phyloP scores from a whole-genome alignment of 1,140 invertebrate genomes.

The Trichogramma pretiosum region DNA sequence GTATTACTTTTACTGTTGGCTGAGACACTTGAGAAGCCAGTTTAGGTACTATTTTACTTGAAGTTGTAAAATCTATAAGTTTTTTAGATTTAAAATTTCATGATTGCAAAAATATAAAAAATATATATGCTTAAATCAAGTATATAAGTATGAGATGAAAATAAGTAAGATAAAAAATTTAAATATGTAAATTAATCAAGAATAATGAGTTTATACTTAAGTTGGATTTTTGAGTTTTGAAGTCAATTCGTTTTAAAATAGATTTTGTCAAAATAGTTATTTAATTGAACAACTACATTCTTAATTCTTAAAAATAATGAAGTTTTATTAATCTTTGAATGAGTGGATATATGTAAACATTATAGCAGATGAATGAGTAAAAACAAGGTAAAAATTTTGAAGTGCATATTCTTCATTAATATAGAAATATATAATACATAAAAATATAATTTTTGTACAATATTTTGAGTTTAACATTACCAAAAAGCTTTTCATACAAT shows the following conservation, averaged over 20 bases:
- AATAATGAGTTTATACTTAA: no score
- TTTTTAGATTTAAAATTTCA: conserved; percentile 26
- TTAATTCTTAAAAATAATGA: no score
- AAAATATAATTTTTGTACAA: conserved; percentile 6
- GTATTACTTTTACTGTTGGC: conserved; percentile 33
- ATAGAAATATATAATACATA: conserved; percentile 2
- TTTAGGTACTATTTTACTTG: conserved; percentile 17
- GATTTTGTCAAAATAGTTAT: conserved; percentile 13
- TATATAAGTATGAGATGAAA: no score
- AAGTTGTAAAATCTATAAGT: conserved; percentile 34
- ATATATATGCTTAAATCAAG: not conserved
- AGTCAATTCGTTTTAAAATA: no score
- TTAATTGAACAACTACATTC: no score
- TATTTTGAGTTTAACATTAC: not conserved
- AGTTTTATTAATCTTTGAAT: no score
- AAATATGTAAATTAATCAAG: no score
- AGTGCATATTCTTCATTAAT: conserved; percentile 1
- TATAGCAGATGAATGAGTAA: not conserved
- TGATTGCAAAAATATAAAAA: not conserved
- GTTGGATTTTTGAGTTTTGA: no score
- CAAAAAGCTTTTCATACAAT: not conserved
- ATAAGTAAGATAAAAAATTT: no score
- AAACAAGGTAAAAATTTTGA: not conserved
- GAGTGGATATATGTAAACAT: not conserved
- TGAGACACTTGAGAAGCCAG: conserved; percentile 27